phyloP scores from a whole-genome alignment of 2,113 vertebrate species.

The Sylvietta virens region DNA sequence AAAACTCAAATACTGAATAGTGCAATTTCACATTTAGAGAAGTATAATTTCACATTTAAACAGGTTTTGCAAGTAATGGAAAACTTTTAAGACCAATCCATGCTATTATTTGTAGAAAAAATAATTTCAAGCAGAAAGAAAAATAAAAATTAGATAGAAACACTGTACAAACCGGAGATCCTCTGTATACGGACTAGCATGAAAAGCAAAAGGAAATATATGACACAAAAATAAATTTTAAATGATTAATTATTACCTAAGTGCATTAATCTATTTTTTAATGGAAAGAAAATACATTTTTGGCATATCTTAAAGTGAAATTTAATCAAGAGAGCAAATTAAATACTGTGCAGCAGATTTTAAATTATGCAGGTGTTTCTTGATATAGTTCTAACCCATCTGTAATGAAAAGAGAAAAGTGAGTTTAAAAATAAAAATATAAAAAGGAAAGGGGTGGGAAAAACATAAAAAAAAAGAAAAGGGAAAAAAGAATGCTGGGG shows the following conservation, averaged over 20 bases:
- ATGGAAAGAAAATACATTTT: not conserved
- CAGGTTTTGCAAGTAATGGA: not conserved
- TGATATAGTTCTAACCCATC: not conserved
- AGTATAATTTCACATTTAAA: not conserved
- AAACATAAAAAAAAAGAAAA: not conserved
- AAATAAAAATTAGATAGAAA: conserved; percentile 20
- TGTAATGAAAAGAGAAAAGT: not conserved
- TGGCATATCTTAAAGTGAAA: not conserved
- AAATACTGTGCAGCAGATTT: not conserved
- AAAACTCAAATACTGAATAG: not conserved
- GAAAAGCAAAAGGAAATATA: conserved; percentile 67
- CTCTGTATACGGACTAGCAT: conserved; percentile 91
- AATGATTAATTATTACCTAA: not conserved
- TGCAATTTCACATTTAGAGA: not conserved
- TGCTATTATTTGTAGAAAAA: not conserved
- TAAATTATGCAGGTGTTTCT: not conserved
- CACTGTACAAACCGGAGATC: conserved; percentile 94
- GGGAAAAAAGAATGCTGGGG: not conserved
- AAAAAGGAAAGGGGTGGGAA: not conserved
- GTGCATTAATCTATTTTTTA: not conserved
- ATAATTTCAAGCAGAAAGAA: not conserved
- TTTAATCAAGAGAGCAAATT: not conserved
- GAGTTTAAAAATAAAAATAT: not conserved
- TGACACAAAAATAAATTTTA: not conserved
- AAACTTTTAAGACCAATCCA: not conserved